A percentile compares a stretch with the other conserved stretches of the same genome.
phyloP scores from a whole-genome alignment of 2,888 invertebrate species.

The Dicranocentrus wangi region DNA sequence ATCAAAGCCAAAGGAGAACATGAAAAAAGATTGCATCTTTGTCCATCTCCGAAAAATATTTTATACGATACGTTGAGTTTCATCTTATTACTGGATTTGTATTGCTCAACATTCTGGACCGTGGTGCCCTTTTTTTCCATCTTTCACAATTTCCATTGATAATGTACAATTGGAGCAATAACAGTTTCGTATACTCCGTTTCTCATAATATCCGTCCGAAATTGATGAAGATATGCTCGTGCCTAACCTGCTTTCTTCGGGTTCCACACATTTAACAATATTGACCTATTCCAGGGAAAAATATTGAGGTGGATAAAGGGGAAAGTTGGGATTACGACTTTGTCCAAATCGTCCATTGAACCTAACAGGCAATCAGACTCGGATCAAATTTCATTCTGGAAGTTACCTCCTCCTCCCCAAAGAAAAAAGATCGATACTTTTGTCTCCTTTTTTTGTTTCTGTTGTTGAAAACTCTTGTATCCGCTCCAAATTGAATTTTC shows the following conservation, averaged over 20 bases:
- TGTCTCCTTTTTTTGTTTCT: too few species aligned
- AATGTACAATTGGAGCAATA: slow-evolving; percentile 46
- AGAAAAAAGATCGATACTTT: too few species aligned
- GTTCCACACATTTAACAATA: slow-evolving; percentile 50
- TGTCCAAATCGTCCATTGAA: slow-evolving; percentile 14
- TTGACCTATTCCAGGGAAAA: slow-evolving; percentile 60
- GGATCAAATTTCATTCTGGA: not conserved
- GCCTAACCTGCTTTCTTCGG: too few species aligned
- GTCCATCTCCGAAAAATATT: not conserved
- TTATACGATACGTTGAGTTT: not conserved
- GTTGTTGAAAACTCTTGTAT: not conserved
- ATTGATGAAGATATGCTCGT: too few species aligned
- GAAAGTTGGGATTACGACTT: slow-evolving; percentile 64
- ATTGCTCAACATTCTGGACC: too few species aligned
- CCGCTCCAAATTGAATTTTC: not conserved
- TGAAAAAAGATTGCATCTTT: slow-evolving; percentile 38
- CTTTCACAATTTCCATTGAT: slow-evolving; percentile 29
- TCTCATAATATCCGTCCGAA: too few species aligned
- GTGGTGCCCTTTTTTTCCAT: too few species aligned
- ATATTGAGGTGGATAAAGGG: slow-evolving; percentile 45
- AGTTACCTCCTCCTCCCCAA: not conserved
- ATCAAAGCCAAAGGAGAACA: slow-evolving; percentile 22
- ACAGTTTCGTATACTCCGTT: slow-evolving; percentile 14
- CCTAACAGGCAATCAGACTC: not conserved
- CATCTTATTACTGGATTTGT: not conserved